Percentiles rank a stretch among this genome's conserved stretches.
These are phyloP conservation scores for Eustalomyia histrio DNA, from an alignment of 2,888 invertebrate species.

Conservation along the genomic window DNA sequence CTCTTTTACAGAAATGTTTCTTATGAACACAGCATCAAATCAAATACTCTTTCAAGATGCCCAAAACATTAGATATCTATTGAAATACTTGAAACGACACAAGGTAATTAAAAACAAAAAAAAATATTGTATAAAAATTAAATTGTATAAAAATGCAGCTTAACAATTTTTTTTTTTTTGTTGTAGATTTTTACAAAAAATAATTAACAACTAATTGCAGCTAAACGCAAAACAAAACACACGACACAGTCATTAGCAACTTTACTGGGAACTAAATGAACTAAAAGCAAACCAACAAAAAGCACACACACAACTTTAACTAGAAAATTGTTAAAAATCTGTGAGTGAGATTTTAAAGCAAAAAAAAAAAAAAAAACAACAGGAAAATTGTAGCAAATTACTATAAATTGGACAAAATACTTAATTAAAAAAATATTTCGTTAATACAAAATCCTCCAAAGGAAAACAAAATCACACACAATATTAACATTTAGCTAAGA, in stretches of 20 bases:
- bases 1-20: conserved; percentile 58
- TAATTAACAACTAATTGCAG: conserved; percentile 55
- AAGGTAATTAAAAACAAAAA: conserved; percentile 29
- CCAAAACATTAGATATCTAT: conserved; percentile 32
- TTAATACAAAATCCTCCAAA: neutral
- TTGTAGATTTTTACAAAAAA: conserved; percentile 49
- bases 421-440: conserved; percentile 44
- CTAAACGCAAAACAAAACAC: conserved; percentile 12
- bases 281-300: conserved; percentile 12
- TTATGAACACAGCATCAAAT: neutral
- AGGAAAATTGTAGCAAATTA: conserved; percentile 30
- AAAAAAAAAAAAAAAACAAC: neutral
- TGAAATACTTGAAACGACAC: conserved; percentile 41
- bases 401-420: conserved; percentile 47
- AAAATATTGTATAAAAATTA: neutral
- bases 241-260: conserved; percentile 38
- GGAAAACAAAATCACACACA: neutral
- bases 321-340: neutral
- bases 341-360: conserved; percentile 25
- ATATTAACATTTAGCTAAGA: neutral
- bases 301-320: neutral
- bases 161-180: neutral
- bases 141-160: neutral
- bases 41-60: conserved; percentile 9
- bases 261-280: conserved; percentile 13